Evolutionary conservation across 1,140 invertebrate genomes (phyloP), one percentile per base, ranked within the genome.

Genomic region (Lasaia peninsularis): DNA sequence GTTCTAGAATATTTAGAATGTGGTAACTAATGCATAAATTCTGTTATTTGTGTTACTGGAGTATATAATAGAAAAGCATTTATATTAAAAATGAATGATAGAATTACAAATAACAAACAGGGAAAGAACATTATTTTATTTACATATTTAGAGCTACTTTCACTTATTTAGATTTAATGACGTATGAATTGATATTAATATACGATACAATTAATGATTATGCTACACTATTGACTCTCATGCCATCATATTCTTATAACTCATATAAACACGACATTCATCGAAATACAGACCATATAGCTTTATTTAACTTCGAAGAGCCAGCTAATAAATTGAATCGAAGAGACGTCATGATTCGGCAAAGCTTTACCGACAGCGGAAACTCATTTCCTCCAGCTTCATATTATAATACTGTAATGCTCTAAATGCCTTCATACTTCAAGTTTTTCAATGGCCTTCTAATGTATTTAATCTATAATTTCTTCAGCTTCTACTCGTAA

Each of bases 301-400:
- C 37, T 44, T 44, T 9, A 44, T 44, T 44, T 2, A 44, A 52
- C 51, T 60, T 14, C 21, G 32, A 52, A 33, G 55, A 65, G 44
- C 58, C 62, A 63, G 49, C 11, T 44, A 56, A 51, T 32, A 59
- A 44, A 53, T 59, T 60, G 40, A 35, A 53, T 40, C 32, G 60
- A 57, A 52, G 60, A 18, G 51, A 65, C 52, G 32, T 62, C 28
- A 48, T 56, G 59, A 50, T 51, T 53, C 65, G 52, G 57, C 51
- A 69, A 65, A 55, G 73, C 74, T 80, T 78, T 60, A 58, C 74
- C 69, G 66, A 65, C 70, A 74, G 69, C 62, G 56, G 69, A 73
- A 58, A 73, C 70, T 68, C 61, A 66, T 60, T 70, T 72, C 68
- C 67, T 80, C 76, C 66, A 69, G 70, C 75, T 80, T 82, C 60